Base-by-base conservation (phyloP, 2,888 invertebrate species). In the Phaonia tiefii region DNA sequence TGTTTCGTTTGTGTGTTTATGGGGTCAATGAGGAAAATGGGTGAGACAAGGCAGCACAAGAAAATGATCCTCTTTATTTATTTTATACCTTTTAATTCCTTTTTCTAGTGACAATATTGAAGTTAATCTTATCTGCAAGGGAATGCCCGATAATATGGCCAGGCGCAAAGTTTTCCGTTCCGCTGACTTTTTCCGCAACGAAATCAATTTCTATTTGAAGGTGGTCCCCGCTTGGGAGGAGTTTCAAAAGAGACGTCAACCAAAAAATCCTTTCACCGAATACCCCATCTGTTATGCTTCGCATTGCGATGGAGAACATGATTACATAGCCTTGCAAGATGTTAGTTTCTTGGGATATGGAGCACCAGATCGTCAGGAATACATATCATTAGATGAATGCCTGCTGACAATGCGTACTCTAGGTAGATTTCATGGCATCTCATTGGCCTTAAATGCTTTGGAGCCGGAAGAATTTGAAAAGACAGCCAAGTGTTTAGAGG, bases 121-220 rank as follows among this genome's bases (percentile, higher is more conserved):
- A 79, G 88, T 93, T 0, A 93, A 93, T 86, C 89, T 94, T 0
- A 91, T 95, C 13, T 91, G 94, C 0, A 95, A 95, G 88, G 92
- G 92, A n/a, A 92, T 95, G 83, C 95, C 95, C 0, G 92, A 92
- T 69, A 94, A 93, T 85, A 79, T 93, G 0, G 93, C 92, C 0
- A 90, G 95, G 31, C 92, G 93, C 0, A 93, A 93, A 31, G 93
- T 95, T 0, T 95, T 92, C 84, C 92, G 93, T 75, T 94, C 93
- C 46, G 86, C 91, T 2, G 94, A 94, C 63, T 95, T 95, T 87
- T 95, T 95, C 85, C 91, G 91, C 80, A 95, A 95, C 86, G 95
- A 95, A 89, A 93, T 94, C 0, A 90, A 91, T 69, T 95, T 95
- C 87, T 95, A 95, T 87, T 90, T 85, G 0, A 88, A 88, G 63